These are phyloP conservation scores for Agrenia bidenticulata DNA, from an alignment of 2,888 invertebrate species.

Conservation along the genomic window DNA sequence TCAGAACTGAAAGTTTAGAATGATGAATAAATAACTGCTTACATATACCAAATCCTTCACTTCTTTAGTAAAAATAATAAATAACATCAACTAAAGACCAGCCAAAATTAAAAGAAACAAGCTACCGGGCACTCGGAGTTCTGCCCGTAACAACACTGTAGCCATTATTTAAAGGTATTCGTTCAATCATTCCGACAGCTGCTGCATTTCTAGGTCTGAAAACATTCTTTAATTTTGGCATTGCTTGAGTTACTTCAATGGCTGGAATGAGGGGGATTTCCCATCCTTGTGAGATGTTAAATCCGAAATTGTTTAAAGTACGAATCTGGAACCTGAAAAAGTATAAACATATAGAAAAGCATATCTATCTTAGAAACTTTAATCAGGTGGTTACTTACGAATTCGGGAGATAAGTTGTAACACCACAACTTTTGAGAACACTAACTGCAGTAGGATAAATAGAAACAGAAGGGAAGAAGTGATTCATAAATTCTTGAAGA, in stretches of 20 bases:
- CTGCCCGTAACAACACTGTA: no score
- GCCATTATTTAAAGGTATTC: no score
- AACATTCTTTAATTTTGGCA: conserved; percentile 27
- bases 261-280: conserved; percentile 36
- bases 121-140: no score
- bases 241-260: conserved; percentile 12
- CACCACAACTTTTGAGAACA: conserved; percentile 35
- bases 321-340: conserved; percentile 41
- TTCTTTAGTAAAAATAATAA: no score
- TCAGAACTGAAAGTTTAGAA: no score
- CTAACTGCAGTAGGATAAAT: conserved; percentile 43
- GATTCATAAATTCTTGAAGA: conserved; percentile 42
- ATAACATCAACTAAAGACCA: no score
- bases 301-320: conserved; percentile 42
- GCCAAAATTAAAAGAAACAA: no score
- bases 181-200: no score
- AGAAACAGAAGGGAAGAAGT: conserved; percentile 34
- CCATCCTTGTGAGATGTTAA: conserved; percentile 36
- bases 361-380: no score
- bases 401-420: conserved; percentile 44
- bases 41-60: no score
- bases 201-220: conserved; percentile 29
- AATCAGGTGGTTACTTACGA: conserved; percentile 30
- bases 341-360: neutral
- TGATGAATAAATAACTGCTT: no score